These are phyloP conservation scores for Coryphaenoides rupestris DNA, from an alignment of 2,113 vertebrate species.

Conservation along the genomic window DNA sequence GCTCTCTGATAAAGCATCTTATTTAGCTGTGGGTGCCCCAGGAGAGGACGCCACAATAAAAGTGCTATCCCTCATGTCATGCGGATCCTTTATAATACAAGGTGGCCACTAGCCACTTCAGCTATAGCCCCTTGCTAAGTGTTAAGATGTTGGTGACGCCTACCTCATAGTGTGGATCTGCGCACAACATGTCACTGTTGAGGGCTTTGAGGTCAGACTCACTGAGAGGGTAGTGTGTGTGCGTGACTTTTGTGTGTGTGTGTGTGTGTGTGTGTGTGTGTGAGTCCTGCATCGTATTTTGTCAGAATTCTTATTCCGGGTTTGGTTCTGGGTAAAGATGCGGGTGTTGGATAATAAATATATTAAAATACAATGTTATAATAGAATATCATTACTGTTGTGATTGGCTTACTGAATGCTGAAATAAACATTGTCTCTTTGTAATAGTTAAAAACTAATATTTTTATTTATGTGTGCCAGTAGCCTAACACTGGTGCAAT, in stretches of 20 bases:
- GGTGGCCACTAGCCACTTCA: background rate
- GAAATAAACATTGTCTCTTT: no score
- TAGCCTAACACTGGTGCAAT: no score
- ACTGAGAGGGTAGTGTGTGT: background rate
- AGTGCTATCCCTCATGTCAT: slow-evolving; percentile 43
- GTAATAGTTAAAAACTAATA: no score
- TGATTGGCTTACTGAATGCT: no score
- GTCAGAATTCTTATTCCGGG: no score
- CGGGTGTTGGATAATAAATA: no score
- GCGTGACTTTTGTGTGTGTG: background rate
- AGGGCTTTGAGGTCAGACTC: slow-evolving; percentile 8
- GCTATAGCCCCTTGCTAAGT: background rate
- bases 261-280: background rate
- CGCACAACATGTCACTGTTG: slow-evolving; percentile 26
- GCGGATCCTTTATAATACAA: background rate
- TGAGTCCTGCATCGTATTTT: background rate
- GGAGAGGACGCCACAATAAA: slow-evolving; percentile 16
- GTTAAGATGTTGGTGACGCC: slow-evolving; percentile 10
- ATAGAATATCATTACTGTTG: no score
- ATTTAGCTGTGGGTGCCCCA: slow-evolving; percentile 34
- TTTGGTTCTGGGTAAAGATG: no score
- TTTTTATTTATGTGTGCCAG: no score
- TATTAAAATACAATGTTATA: no score
- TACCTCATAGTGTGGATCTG: slow-evolving; percentile 27
- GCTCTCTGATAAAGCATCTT: slow-evolving; percentile 35